These are phyloP conservation scores for Campaea margaritaria DNA, from an alignment of 2,888 invertebrate genomes.

Conservation along the genomic window DNA sequence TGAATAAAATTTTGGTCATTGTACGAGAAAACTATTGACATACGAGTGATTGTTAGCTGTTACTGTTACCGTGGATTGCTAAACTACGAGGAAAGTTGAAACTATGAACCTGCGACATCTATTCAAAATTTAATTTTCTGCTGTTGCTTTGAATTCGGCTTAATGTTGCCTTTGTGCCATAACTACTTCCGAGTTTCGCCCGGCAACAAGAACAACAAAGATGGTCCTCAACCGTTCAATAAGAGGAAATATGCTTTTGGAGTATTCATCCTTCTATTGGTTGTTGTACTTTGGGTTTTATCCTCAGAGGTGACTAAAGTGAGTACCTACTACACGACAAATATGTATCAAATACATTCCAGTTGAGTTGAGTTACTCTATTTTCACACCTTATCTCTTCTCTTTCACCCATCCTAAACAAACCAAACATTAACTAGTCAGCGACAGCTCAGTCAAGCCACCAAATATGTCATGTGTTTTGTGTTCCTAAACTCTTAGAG, in stretches of 20 bases:
- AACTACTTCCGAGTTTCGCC: slow-evolving; percentile 76
- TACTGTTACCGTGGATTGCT: slow-evolving; percentile 1
- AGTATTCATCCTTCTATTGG: slow-evolving; percentile 93
- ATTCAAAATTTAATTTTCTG: slow-evolving; percentile 40
- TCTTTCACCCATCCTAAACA: too few relatives aligned
- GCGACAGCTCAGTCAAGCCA: not conserved
- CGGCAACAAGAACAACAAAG: slow-evolving; percentile 72
- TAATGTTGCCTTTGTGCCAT: slow-evolving; percentile 83
- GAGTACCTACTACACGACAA: slow-evolving; percentile 47
- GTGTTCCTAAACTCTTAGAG: not conserved
- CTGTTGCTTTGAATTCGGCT: slow-evolving; percentile 50
- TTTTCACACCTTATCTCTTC: too few relatives aligned
- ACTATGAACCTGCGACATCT: slow-evolving; percentile 44
- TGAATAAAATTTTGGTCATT: slow-evolving; percentile 2
- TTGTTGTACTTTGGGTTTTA: slow-evolving; percentile 98
- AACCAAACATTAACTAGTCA: too few relatives aligned
- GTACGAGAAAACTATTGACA: not conserved
- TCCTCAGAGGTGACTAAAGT: slow-evolving; percentile 98
- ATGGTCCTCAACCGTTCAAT: slow-evolving; percentile 68
- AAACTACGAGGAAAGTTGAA: slow-evolving; percentile 14
- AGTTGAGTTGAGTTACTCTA: not conserved
- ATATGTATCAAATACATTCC: not conserved
- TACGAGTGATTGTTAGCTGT: not conserved
- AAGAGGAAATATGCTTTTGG: slow-evolving; percentile 90
- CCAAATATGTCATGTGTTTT: not conserved